phyloP scores from a whole-genome alignment of 1,140 invertebrate species.

The Agrypnia vestita region DNA sequence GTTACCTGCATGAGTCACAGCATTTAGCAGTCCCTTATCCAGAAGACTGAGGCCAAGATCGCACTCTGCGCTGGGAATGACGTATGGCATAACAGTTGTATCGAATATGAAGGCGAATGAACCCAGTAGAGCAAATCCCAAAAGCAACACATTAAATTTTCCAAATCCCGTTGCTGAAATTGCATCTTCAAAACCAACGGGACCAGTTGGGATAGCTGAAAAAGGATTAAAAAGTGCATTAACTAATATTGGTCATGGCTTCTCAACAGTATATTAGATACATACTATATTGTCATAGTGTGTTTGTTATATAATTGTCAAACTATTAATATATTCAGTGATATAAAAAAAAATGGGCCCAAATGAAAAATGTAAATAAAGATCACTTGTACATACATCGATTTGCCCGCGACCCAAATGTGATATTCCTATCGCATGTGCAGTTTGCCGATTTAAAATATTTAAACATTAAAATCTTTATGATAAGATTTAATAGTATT shows the following conservation, averaged over 20 bases:
- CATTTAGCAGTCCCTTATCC: slow-evolving; percentile 81
- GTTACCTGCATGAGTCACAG: slow-evolving; percentile 78
- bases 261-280: no score
- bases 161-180: slow-evolving; percentile 76
- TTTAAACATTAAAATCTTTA: no score
- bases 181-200: slow-evolving; percentile 77
- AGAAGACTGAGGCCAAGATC: slow-evolving; percentile 78
- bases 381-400: no score
- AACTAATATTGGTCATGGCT: background rate
- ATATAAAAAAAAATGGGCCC: no score
- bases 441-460: no score
- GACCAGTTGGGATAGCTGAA: slow-evolving; percentile 43
- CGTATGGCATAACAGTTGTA: slow-evolving; percentile 76
- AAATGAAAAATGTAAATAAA: no score
- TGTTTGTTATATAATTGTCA: no score
- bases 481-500: no score
- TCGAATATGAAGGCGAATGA: slow-evolving; percentile 78
- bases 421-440: no score
- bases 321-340: no score
- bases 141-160: slow-evolving; percentile 78
- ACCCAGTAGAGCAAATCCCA: slow-evolving; percentile 76
- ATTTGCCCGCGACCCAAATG: no score
- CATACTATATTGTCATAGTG: no score
- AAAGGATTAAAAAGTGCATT: slow-evolving; percentile 28
- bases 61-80: slow-evolving; percentile 81